Evolutionary conservation across 1,140 invertebrate genomes (phyloP), one percentile per base, ranked within the genome.

Genomic region (Heliconius nattereri): DNA sequence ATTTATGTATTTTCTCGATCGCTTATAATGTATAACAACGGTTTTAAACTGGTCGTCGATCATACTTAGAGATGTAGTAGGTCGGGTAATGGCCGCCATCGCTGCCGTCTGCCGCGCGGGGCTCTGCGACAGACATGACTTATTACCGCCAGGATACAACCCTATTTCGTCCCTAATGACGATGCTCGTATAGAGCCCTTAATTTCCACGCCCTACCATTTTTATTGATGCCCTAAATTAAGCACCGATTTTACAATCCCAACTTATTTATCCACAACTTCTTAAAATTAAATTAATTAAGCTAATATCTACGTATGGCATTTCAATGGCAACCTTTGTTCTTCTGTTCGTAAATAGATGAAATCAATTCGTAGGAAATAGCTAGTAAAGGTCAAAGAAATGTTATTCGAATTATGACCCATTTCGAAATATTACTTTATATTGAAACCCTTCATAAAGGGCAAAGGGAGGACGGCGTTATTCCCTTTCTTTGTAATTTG

Each of bases 151-250:
- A 90, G 88, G 89, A 93, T 91, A 92, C 92, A 92, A 92, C 90
- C 92, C 90, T 91, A 91, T 93, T 92, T 86, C 87, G 86, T 85
- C 87, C 90, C 91, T 93, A 94, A 94, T 93, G 90, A 94, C 90
- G 88, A 88, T 87, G 88, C 87, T 89, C 88, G 88, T 90, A 89
- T 88, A 89, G 86, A 86, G 85, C 85, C 88, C 92, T 92, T 93
- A 92, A 94, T 94, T 93, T 92, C 88, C 87, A 94, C 89, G 89
- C 90, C 90, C 90, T 86, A 89, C 88, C 85, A 92, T 94, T 94
- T 94, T 94, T 94, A 92, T 92, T 94, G 90, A 92, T 89, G 89
- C 88, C 82, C 87, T 87, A 85, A 89, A 92, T 87, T 90, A 86
- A 88, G 88, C 78, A 80, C 84, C 89, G 85, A 77, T 77, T 72